Evolutionary conservation across 2,888 invertebrate genomes (phyloP), one percentile per base, ranked within the genome.

Genomic region (Xanthia togata): DNA sequence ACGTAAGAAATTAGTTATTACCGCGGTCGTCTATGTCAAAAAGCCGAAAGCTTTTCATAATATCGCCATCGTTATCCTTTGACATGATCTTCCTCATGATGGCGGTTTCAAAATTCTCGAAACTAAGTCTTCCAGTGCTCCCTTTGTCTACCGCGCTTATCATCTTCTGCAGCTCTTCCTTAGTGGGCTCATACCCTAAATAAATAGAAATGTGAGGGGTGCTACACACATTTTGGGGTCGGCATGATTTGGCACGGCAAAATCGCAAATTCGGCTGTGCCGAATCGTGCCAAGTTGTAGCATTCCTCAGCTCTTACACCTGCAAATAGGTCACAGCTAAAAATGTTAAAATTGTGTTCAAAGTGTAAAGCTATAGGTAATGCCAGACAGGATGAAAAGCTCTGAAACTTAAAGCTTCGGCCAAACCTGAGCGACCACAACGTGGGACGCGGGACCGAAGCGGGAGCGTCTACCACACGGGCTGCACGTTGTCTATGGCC

Each of bases 51-150:
- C 96, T 96, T 83, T 97, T 97, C 95, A 96, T 96, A 35, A 96
- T 95, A 47, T 97, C 96, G 0, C 93, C 94, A 57, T 96, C 96
- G 6, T 87, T 93, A 82, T 96, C 96, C 23, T 87, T 89, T 0
- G 95, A 91, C 94, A 96, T 96, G 17, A 96, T 93, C 86, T 97
- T 96, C 59, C 96, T 92, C 95, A 95, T 96, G 20, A 97, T 94
- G 0, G 95, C 96, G 0, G 96, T 96, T 84, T 95, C 90, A 68
- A 96, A 97, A 83, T 96, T 96, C 76, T 96, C 96, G 71, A 95
- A 96, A 87, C 96, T 96, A 6, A 97, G 89, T 79, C 93, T 95
- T 0, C 96, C 96, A 0, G 93, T 92, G 73, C 90, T 91, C 0
- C 94, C 95, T 73, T 96, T 96, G 80, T 96, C 96, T 0, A 97